Evolutionary conservation across 2,797 vertebrate species (phyloP), one percentile per base, ranked within the genome.

Genomic region (Notolepis coatsorum): DNA sequence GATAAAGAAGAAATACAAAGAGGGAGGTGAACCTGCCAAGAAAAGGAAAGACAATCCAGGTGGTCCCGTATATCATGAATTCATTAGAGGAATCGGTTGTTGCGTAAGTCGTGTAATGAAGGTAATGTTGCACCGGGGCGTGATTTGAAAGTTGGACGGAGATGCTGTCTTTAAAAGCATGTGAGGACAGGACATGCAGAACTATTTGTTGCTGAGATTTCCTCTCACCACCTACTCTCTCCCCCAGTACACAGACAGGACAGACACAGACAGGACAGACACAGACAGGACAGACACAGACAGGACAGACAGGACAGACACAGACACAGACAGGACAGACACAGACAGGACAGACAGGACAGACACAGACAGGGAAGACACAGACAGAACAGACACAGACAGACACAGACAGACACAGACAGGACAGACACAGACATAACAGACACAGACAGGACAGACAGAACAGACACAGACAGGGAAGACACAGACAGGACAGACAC

Each of bases 171-270:
- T 54, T 12, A 41, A 42, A 35, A 31, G 20, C 67, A 65, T 70
- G 75, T 63, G 33, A 77, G 73, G 73, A 79, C 73, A 66, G 20
- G 41, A 12, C 27, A 38, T 51, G 15, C 75, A 65, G 66, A 77
- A 42, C 24, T 77, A 73, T 75, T 77, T 76, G 9, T 59, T 53
- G 47, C 43, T 20, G 52, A 45, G 28, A 24, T 64, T 50, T 51
- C 50, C 66, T 33, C 33, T 49, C 31, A 18, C 25, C 30, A 12
- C 21, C 12, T 42, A 25, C 61, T 49, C 58, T 67, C n/a, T 27
- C 25, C 18, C 64, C 42, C 3, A 30, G 77, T 84, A 81, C 54
- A 38, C 24, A 49, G 46, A 55, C 31, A 33, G 5, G 31, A 33
- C 33, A 35, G 10, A 13, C 10, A 12, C n/a, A 35, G 9, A 35